Evolutionary conservation across 2,797 vertebrate genomes (phyloP).

Genomic region (Cercopithecus neglectus): DNA sequence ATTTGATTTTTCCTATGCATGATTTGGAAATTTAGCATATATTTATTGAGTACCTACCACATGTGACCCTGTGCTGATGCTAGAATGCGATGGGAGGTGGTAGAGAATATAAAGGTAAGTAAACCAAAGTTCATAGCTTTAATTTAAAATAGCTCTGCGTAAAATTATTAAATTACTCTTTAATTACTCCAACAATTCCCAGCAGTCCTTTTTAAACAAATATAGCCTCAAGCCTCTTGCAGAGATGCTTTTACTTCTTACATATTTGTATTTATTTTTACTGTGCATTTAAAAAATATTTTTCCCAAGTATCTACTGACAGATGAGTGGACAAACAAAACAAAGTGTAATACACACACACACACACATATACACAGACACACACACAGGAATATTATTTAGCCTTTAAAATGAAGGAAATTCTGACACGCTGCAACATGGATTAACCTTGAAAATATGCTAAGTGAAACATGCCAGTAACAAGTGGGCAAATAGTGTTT

Average conservation of each 20-base stretch:
- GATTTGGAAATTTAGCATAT: not conserved
- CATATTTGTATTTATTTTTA: not conserved
- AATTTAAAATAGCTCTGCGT: not conserved
- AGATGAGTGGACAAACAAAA: not conserved
- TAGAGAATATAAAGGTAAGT: not conserved
- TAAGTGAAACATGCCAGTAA: not conserved
- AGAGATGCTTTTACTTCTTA: slow-evolving; percentile 22
- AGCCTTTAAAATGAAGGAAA: not conserved
- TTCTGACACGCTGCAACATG: not conserved
- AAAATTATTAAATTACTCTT: not conserved
- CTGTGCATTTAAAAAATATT: slow-evolving; percentile 18
- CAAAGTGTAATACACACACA: not conserved
- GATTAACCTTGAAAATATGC: not conserved
- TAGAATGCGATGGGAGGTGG: not conserved
- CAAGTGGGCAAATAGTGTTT: not conserved
- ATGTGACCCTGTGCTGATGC: not conserved
- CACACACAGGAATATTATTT: not conserved
- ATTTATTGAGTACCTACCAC: not conserved
- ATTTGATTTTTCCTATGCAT: not conserved
- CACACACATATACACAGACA: not conserved
- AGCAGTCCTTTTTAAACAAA: not conserved
- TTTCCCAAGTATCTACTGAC: not conserved
- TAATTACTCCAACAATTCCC: not conserved
- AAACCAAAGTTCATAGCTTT: not conserved
- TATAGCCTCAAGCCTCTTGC: not conserved